These are phyloP conservation scores for Sylvilagus floridanus DNA, from an alignment of 2,797 vertebrate genomes.

Conservation along the genomic window DNA sequence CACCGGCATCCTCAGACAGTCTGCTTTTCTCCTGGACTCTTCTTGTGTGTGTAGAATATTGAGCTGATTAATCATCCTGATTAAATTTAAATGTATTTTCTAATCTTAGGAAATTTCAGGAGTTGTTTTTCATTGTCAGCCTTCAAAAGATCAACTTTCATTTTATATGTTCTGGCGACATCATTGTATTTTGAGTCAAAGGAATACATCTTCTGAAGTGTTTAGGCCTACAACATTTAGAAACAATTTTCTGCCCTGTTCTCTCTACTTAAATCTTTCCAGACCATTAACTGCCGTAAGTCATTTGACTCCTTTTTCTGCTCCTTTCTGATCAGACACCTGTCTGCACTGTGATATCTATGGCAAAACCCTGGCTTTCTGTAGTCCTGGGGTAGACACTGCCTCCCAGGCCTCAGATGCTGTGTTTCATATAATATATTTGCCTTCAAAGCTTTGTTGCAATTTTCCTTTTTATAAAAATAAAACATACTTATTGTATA, in stretches of 20 bases:
- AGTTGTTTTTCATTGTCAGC: slow-evolving; percentile 60
- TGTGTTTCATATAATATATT: background rate
- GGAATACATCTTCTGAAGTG: slow-evolving; percentile 2
- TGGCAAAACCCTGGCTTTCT: background rate
- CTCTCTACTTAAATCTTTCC: slow-evolving; percentile 20
- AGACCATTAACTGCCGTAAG: background rate
- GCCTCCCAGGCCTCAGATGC: background rate
- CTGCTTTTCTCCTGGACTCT: slow-evolving; percentile 33
- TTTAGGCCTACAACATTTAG: slow-evolving; percentile 53
- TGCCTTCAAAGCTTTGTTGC: slow-evolving; percentile 4
- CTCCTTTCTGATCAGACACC: background rate
- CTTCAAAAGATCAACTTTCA: slow-evolving; percentile 70
- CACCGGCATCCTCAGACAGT: background rate
- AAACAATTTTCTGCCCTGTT: background rate
- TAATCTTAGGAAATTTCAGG: slow-evolving; percentile 78
- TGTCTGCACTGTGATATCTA: background rate
- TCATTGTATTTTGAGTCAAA: slow-evolving; percentile 53
- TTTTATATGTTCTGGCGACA: slow-evolving; percentile 43
- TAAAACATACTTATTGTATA: slow-evolving; percentile 10
- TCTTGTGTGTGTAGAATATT: slow-evolving; percentile 58
- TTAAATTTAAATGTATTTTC: slow-evolving; percentile 82
- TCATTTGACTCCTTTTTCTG: background rate
- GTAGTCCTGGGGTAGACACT: background rate
- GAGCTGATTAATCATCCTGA: slow-evolving; percentile 75
- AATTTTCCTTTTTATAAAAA: slow-evolving; percentile 34